Conservation (phyloP, 2,888 invertebrate species). For the Sinelater perroti region DNA sequence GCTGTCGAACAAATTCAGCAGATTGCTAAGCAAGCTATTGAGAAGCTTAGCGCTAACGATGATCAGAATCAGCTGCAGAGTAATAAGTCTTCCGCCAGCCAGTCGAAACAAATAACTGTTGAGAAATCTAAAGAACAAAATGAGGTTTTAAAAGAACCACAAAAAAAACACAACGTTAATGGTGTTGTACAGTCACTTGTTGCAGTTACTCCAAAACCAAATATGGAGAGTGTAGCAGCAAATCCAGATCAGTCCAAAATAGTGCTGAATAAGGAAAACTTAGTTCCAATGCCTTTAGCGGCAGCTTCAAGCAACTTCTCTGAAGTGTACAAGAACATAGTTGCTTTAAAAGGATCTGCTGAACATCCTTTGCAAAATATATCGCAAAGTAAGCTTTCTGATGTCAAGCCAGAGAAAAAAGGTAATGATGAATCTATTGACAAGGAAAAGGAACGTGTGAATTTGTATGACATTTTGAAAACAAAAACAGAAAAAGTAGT, state of each 20-base stretch:
- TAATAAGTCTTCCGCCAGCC: no score
- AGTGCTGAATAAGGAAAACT: slow-evolving; percentile 6
- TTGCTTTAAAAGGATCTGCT: background rate
- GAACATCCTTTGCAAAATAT: background rate
- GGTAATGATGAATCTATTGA: background rate
- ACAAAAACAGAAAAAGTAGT: slow-evolving; percentile 4
- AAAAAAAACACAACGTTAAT: no score
- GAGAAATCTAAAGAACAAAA: background rate
- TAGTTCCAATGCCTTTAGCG: slow-evolving; percentile 15
- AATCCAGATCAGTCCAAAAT: background rate
- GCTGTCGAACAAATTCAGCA: slow-evolving; percentile 56
- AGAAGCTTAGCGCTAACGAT: slow-evolving; percentile 49
- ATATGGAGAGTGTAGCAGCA: background rate
- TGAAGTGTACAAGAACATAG: background rate
- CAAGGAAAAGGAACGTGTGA: background rate
- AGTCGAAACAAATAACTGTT: background rate
- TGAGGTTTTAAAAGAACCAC: no score
- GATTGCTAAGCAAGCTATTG: slow-evolving; percentile 55
- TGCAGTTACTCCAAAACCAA: background rate
- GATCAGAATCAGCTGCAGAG: background rate
- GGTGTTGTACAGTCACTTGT: background rate
- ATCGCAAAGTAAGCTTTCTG: background rate
- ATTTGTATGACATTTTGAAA: slow-evolving; percentile 12
- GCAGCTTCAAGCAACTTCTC: slow-evolving; percentile 14
- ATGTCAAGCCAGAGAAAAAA: background rate